phyloP scores from a whole-genome alignment of 92 coral and sea anemone species.

The Zoanthus sociatus region DNA sequence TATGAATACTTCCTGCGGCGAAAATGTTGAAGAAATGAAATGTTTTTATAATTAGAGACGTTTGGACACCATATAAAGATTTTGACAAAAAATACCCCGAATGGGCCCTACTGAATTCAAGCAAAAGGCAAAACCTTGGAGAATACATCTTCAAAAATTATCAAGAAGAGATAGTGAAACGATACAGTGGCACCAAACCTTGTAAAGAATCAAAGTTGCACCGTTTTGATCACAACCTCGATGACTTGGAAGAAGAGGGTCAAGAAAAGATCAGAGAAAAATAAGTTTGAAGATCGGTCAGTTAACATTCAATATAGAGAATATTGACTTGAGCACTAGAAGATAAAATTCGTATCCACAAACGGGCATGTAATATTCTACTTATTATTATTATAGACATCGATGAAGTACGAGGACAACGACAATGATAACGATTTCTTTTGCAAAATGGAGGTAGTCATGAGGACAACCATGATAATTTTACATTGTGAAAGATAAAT shows the following conservation, averaged over 20 bases:
- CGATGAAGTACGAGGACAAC: too few species aligned
- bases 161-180: slow-evolving; percentile 19
- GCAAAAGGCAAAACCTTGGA: not conserved
- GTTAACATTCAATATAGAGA: too few species aligned
- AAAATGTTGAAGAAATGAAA: not conserved
- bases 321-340: too few species aligned
- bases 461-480: too few species aligned
- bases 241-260: not conserved
- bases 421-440: too few species aligned
- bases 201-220: not conserved
- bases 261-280: not conserved
- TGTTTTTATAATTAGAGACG: not conserved
- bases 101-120: slow-evolving; percentile 3
- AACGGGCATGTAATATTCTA: too few species aligned
- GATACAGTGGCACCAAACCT: not conserved
- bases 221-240: not conserved
- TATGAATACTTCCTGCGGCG: not conserved
- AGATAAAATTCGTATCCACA: too few species aligned
- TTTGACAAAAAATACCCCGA: not conserved
- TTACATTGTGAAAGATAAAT: too few species aligned
- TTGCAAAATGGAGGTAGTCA: too few species aligned
- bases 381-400: too few species aligned
- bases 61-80: not conserved
- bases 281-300: not conserved
- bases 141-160: not conserved